Base-by-base conservation (phyloP, 2,888 invertebrate species). In the Drosophila robusta region DNA sequence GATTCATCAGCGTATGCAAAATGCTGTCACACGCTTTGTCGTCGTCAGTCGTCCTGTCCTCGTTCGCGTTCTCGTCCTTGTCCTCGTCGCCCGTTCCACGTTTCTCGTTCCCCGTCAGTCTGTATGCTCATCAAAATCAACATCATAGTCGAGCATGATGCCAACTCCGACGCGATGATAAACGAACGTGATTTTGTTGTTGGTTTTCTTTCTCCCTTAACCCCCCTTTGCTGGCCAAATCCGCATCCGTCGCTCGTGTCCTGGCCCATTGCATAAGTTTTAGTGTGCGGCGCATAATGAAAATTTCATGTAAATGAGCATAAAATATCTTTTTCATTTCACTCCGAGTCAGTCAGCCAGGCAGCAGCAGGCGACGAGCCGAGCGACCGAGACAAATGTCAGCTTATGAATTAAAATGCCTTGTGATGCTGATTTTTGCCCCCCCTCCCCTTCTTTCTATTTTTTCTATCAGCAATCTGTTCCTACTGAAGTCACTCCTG, bases 291-390 rank as follows among this genome's bases (percentile, higher is more conserved):
- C 82, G 70, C 78, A 87, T 89, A 87, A 87, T 89, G 87, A 87
- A 87, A 87, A 83, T 89, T 86, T 87, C 87, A 90, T 90, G 89
- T 90, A 90, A 90, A 90, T 90, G 90, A 90, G 90, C 80, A 90
- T 90, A 89, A 90, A 90, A 90, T 90, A 90, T 90, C 78, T 89
- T 77, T 87, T 88, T 85, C 90, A 90, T 90, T 89, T 79, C 76
- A 73, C 70, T 74, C 47, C 60, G 54, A 77, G 65, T 52, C 77
- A 80, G 80, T 49, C 76, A 78, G 64, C 41, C 68, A 70, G 64
- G 45, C 61, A 70, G 66, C 56, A 61, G 50, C 67, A 61, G 46
- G 42, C 78, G 56, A 66, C 63, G 34, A 34, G 34, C 34, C 34
- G 34, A 34, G 12, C 11, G 58, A 64, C 70, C 70, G 76, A 89